Percentiles rank a stretch among this genome's conserved stretches.
Evolutionary conservation across 2,113 vertebrate genomes (phyloP).

Genomic region (Eublepharis macularius): DNA sequence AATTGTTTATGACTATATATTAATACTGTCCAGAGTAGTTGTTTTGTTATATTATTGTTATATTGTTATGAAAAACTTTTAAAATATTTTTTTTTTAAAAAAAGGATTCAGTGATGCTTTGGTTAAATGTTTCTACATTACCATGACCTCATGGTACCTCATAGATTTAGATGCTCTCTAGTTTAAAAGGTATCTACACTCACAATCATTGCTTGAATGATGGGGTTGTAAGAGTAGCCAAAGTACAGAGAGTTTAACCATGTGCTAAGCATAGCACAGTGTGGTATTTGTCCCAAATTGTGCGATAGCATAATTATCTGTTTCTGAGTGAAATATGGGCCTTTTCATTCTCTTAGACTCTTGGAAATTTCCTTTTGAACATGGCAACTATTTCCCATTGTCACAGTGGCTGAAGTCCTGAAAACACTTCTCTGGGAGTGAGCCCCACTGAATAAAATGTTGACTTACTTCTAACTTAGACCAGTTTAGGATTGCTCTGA

Average conservation of each 20-base stretch:
- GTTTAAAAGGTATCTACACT: background rate
- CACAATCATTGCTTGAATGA: background rate
- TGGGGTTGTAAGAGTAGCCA: background rate
- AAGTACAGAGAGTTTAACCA: background rate
- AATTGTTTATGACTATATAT: too few relatives aligned
- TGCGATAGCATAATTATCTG: background rate
- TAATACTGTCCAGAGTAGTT: too few relatives aligned
- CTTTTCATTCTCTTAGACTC: background rate
- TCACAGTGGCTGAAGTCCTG: too few relatives aligned
- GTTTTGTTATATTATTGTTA: too few relatives aligned
- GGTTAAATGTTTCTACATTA: background rate
- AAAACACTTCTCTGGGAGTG: too few relatives aligned
- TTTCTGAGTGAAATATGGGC: background rate
- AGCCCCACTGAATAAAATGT: too few relatives aligned
- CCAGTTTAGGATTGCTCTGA: too few relatives aligned
- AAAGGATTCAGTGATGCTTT: background rate
- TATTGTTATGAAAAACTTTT: too few relatives aligned
- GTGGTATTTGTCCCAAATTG: background rate
- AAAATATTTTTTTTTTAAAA: too few relatives aligned
- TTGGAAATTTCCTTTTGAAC: background rate
- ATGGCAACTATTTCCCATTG: background rate
- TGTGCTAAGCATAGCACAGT: background rate
- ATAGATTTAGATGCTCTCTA: background rate
- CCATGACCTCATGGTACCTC: background rate
- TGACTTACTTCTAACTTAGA: too few relatives aligned